Evolutionary conservation across 1,140 invertebrate species (phyloP), one percentile per base, ranked within the genome.

Genomic region (Mya arenaria): DNA sequence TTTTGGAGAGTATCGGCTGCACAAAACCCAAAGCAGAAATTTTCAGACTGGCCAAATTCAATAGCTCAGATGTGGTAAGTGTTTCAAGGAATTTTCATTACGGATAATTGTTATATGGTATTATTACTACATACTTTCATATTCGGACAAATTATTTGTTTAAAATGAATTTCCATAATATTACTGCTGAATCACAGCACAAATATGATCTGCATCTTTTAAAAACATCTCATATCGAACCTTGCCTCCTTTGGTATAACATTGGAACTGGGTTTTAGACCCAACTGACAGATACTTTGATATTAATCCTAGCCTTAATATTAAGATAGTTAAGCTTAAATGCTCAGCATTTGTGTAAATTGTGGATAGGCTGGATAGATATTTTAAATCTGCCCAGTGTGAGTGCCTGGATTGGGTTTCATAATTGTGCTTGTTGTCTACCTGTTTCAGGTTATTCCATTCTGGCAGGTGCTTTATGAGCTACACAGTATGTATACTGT

Each of bases 381-480:
- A 39, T 37, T 68, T 68, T 39, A n/a, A n/a, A n/a, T n/a, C n/a
- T n/a, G n/a, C n/a, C n/a, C n/a, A n/a, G n/a, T n/a, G n/a, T n/a
- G n/a, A n/a, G n/a, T n/a, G n/a, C n/a, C n/a, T n/a, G n/a, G n/a
- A n/a, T n/a, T n/a, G n/a, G n/a, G n/a, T n/a, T n/a, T n/a, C n/a
- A n/a, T n/a, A n/a, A n/a, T n/a, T n/a, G 3, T 68, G 10, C 32
- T 17, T 3, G 30, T 28, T 34, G 23, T 66, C 37, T 41, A 4
- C 37, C 55, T 23, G 68, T 80, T 88, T 30, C 71, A 90, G 89
- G 77, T 82, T 58, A 56, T 44, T 39, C 63, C 84, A 13, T 52
- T 90, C 32, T 90, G 89, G 90, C 85, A 62, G 52, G 55, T 90
- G 37, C 66, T 90, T 48, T 90, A 88, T 89, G 90, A 90, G 52